These are phyloP conservation scores for Trichogramma pretiosum DNA, from an alignment of 1,140 invertebrate genomes.

Conservation along the genomic window DNA sequence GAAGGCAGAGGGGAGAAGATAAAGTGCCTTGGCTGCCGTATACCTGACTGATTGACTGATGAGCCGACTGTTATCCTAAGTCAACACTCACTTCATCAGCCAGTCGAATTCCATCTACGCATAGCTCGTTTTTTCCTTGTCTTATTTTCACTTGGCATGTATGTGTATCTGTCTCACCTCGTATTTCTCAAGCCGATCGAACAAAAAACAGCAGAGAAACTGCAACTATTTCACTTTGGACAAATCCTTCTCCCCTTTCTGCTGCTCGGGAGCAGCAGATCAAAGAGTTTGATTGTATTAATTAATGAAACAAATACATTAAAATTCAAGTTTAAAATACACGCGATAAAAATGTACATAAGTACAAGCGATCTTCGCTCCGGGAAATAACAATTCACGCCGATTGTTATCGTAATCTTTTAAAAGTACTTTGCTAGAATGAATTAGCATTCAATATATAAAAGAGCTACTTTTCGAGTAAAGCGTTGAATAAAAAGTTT, in stretches of 20 bases:
- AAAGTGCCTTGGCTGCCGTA: constrained; percentile 34
- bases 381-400: too few species aligned
- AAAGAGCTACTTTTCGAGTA: too few species aligned
- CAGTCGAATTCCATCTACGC: constrained; percentile 27
- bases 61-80: constrained; percentile 46
- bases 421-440: too few species aligned
- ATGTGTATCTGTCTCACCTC: background rate
- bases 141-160: background rate
- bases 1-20: constrained; percentile 33
- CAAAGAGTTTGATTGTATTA: too few species aligned
- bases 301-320: too few species aligned
- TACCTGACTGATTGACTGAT: constrained; percentile 47
- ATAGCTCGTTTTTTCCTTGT: constrained; percentile 8
- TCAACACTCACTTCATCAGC: constrained; percentile 46
- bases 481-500: too few species aligned
- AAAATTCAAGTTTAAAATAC: too few species aligned
- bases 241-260: background rate
- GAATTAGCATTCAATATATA: too few species aligned
- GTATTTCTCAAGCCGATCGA: background rate
- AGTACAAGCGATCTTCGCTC: too few species aligned
- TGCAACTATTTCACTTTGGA: background rate
- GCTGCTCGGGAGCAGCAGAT: background rate
- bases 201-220: background rate
- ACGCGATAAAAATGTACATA: too few species aligned
- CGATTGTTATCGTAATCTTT: too few species aligned